Evolutionary conservation across 1,140 invertebrate species (phyloP).

Genomic region (Drosophila suzukii): DNA sequence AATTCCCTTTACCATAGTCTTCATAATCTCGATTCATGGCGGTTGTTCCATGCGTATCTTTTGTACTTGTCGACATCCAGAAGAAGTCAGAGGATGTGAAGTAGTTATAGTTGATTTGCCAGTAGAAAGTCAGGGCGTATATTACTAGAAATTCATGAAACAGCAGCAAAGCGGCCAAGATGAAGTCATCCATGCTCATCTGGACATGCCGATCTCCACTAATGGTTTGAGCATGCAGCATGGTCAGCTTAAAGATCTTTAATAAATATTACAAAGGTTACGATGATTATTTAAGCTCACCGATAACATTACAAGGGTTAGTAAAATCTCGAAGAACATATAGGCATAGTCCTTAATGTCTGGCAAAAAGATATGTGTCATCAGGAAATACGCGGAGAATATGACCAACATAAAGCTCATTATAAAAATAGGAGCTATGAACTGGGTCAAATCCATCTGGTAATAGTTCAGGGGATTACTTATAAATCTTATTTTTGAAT

Average conservation of each 20-base stretch:
- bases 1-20: background rate
- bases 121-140: constrained; percentile 53
- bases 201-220: constrained; percentile 53
- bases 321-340: constrained; percentile 11
- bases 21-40: background rate
- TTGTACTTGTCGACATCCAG: constrained; percentile 8
- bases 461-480: background rate
- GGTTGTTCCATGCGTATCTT: background rate
- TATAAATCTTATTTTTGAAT: background rate
- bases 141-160: constrained; percentile 61
- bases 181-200: constrained; percentile 54
- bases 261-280: background rate
- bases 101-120: constrained; percentile 25
- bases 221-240: constrained; percentile 66
- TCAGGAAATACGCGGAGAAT: constrained; percentile 38
- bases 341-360: background rate
- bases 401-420: constrained; percentile 42
- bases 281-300: constrained; percentile 18
- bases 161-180: constrained; percentile 54
- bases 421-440: constrained; percentile 54
- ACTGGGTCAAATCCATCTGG: constrained; percentile 59
- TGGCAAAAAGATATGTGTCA: background rate
- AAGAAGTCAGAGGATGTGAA: constrained; percentile 20
- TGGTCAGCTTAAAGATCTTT: constrained; percentile 35
- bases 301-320: constrained; percentile 26